phyloP scores from a whole-genome alignment of 1,140 invertebrate species.

The Solenopsis fugax region DNA sequence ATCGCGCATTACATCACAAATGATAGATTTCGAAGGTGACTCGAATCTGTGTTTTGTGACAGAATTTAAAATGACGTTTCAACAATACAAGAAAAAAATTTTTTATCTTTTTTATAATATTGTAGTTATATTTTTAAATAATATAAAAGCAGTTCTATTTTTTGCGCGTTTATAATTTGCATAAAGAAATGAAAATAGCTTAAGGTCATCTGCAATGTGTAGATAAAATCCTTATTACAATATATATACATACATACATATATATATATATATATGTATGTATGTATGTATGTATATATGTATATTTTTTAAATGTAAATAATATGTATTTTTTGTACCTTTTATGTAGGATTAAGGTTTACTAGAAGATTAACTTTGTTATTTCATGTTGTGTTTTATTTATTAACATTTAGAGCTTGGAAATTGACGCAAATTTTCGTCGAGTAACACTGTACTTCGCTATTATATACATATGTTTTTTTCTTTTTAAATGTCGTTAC shows the following conservation, averaged over 20 bases:
- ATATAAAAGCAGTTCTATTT: not conserved
- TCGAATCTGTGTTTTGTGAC: conserved; percentile 36
- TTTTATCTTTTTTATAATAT: not conserved
- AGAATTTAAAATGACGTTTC: not conserved
- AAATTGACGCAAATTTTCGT: conserved; percentile 12
- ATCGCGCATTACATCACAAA: conserved; percentile 50
- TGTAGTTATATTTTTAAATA: conserved; percentile 7
- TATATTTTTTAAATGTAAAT: conserved; percentile 24
- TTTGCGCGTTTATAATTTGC: conserved; percentile 12
- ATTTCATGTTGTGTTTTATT: conserved; percentile 18
- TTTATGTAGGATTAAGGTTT: conserved; percentile 39
- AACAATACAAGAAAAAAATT: not conserved
- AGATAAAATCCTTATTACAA: conserved; percentile 27
- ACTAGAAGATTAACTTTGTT: conserved; percentile 41
- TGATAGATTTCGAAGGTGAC: conserved; percentile 33
- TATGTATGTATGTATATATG: conserved; percentile 10
- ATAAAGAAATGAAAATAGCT: conserved; percentile 23
- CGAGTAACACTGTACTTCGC: not conserved
- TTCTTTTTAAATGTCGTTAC: not conserved
- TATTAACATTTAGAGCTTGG: conserved; percentile 31
- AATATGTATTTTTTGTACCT: conserved; percentile 27
- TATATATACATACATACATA: not conserved
- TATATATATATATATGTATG: not conserved
- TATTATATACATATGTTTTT: conserved; percentile 30
- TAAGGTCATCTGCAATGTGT: not conserved